These are phyloP conservation scores for Tineola bisselliella DNA, from an alignment of 2,888 invertebrate species.

Conservation along the genomic window DNA sequence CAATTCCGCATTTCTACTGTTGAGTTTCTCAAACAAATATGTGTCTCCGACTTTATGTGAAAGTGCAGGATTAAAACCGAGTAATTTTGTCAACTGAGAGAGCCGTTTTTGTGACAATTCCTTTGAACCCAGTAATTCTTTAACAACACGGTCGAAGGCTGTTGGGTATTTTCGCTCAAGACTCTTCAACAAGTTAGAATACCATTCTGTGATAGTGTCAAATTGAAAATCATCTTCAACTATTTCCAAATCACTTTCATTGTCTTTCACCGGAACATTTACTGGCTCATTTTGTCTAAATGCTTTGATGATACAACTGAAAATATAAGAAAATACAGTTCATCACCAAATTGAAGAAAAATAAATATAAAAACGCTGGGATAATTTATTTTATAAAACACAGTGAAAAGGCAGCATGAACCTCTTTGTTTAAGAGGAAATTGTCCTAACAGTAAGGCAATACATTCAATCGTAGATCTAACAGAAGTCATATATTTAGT, in stretches of 20 bases:
- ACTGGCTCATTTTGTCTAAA: constrained; percentile 26
- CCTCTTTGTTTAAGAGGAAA: no score
- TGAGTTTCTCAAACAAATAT: constrained; percentile 74
- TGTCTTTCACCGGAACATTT: constrained; percentile 25
- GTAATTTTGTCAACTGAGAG: constrained; percentile 46
- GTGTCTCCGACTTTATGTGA: constrained; percentile 59
- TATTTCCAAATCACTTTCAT: constrained; percentile 57
- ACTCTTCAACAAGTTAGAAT: constrained; percentile 62
- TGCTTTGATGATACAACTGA: constrained; percentile 57
- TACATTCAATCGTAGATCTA: no score
- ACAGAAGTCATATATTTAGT: no score
- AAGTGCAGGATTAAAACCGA: constrained; percentile 66
- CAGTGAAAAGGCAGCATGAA: no score
- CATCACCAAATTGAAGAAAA: no score
- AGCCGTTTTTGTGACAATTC: constrained; percentile 32
- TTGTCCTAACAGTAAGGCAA: no score
- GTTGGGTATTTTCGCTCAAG: constrained; percentile 77
- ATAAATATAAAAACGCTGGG: no score
- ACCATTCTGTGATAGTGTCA: constrained; percentile 58
- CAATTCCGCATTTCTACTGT: constrained; percentile 74
- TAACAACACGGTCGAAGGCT: constrained; percentile 75
- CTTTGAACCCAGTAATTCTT: constrained; percentile 57
- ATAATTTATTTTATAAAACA: no score
- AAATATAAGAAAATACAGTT: constrained; percentile 16
- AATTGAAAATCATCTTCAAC: constrained; percentile 39